Evolutionary conservation across 2,888 invertebrate genomes (phyloP).

Genomic region (Plemyria rubiginata): DNA sequence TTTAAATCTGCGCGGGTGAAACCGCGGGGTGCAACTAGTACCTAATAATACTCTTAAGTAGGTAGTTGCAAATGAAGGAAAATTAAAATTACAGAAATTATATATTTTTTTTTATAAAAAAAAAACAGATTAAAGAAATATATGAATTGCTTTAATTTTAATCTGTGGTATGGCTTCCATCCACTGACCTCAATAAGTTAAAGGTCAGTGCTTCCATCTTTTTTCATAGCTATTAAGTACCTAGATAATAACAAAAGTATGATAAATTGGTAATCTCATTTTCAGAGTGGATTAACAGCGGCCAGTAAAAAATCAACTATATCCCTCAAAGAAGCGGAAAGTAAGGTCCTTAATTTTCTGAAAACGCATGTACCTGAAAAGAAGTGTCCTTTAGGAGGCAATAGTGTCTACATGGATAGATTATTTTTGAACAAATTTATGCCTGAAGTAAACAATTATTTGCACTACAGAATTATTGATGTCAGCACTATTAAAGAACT

Average conservation of each 20-base stretch:
- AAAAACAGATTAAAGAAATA: no score
- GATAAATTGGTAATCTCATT: not conserved
- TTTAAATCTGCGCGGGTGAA: no score
- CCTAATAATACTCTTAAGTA: no score
- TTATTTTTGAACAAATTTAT: constrained; percentile 92
- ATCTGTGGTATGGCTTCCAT: no score
- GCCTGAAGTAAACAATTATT: constrained; percentile 90
- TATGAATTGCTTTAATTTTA: no score
- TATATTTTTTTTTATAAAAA: no score
- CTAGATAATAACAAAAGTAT: not conserved
- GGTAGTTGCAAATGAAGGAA: no score
- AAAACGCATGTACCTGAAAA: constrained; percentile 82
- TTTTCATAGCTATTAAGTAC: no score
- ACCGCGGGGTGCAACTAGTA: no score
- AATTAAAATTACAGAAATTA: no score
- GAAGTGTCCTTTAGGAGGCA: constrained; percentile 93
- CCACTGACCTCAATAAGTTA: no score
- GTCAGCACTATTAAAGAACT: constrained; percentile 96
- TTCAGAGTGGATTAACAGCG: constrained; percentile 92
- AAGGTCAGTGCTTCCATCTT: no score
- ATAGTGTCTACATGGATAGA: constrained; percentile 94
- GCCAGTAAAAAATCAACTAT: constrained; percentile 88
- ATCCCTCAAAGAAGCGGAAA: constrained; percentile 88
- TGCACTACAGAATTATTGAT: constrained; percentile 97
- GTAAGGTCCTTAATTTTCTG: constrained; percentile 89